Conservation (phyloP, 2,888 invertebrate species). For the Myopa testacea region DNA sequence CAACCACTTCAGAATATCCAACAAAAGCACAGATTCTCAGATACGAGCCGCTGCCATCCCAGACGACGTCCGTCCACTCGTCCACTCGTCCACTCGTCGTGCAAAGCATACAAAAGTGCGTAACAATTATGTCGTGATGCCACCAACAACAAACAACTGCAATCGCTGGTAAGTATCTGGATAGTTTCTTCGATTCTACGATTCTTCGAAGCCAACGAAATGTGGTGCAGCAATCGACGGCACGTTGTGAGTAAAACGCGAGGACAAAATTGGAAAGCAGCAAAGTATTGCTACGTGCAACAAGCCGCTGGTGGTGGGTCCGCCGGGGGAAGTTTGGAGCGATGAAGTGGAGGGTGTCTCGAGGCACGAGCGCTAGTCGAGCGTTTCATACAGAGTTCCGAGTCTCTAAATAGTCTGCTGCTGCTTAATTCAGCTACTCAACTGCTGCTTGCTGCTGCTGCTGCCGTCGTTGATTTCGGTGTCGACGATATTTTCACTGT, state of each 20-base stretch:
- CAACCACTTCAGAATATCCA: not conserved
- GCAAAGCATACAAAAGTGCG: constrained; percentile 53
- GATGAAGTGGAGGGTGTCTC: too few species aligned
- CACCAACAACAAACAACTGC: not conserved
- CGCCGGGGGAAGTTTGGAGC: too few species aligned
- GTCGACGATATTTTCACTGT: not conserved
- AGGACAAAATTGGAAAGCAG: not conserved
- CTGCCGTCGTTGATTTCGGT: not conserved
- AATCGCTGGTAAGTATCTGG: too few species aligned
- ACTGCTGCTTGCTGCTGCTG: not conserved
- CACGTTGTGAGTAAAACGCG: not conserved
- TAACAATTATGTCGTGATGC: constrained; percentile 64
- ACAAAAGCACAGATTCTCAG: not conserved
- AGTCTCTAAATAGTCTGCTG: not conserved
- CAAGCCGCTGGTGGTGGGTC: not conserved
- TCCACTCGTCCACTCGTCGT: not conserved
- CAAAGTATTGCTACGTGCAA: constrained; percentile 2
- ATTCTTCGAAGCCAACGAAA: not conserved
- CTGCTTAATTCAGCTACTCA: not conserved
- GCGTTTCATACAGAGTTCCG: not conserved
- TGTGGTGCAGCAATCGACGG: not conserved
- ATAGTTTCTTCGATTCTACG: not conserved
- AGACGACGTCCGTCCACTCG: not conserved
- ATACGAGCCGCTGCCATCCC: not conserved
- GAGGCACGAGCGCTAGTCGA: not conserved